Evolutionary conservation across 2,113 vertebrate species (phyloP).

Genomic region (Tragelaphus strepsiceros): DNA sequence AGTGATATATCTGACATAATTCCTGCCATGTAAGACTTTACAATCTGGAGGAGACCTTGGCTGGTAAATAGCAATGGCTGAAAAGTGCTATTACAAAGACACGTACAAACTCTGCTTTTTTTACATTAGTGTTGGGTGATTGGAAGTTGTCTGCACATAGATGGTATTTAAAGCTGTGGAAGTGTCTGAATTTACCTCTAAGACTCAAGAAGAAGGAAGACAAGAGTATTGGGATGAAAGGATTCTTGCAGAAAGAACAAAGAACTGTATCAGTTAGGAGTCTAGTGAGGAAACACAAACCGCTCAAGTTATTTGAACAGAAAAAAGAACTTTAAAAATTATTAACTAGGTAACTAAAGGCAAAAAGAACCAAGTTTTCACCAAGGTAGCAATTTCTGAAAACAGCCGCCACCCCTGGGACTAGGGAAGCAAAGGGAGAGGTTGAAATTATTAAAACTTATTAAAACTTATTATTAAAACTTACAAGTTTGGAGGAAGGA

Average conservation of each 20-base stretch:
- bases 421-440: not conserved
- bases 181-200: not conserved
- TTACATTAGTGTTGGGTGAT: not conserved
- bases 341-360: constrained; percentile 8
- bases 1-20: not conserved
- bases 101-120: not conserved
- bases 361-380: constrained; percentile 32
- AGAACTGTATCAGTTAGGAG: not conserved
- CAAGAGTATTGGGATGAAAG: not conserved
- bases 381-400: not conserved
- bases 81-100: not conserved
- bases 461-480: constrained; percentile 29
- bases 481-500: not conserved
- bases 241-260: not conserved
- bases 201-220: not conserved
- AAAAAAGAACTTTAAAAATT: not conserved
- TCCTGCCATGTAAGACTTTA: not conserved
- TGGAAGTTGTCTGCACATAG: not conserved
- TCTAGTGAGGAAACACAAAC: not conserved
- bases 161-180: not conserved
- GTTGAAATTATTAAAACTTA: not conserved
- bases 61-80: not conserved
- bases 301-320: constrained; percentile 12
- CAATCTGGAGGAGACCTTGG: not conserved
- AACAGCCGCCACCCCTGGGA: not conserved